Evolutionary conservation across 2,113 vertebrate genomes (phyloP).

Genomic region (Pelmatolapia mariae): DNA sequence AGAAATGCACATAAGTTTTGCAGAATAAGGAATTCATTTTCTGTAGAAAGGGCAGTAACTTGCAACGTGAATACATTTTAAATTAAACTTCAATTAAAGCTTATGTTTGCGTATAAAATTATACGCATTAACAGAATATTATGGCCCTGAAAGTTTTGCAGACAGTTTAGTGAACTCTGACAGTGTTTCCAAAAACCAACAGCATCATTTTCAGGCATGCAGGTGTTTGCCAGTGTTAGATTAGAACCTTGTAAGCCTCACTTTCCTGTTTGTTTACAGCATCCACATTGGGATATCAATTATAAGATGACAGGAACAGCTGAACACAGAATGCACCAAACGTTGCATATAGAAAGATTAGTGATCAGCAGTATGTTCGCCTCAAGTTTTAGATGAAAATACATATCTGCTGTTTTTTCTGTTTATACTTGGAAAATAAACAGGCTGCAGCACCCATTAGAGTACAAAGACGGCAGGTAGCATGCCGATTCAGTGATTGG

Average conservation of each 20-base stretch:
- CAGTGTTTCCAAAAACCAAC: background rate
- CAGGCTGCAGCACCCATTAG: slow-evolving; percentile 2
- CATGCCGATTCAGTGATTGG: slow-evolving; percentile 11
- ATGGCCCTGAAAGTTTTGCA: background rate
- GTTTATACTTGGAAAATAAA: slow-evolving; percentile 14
- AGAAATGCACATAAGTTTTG: background rate
- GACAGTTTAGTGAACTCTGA: background rate
- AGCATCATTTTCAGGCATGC: background rate
- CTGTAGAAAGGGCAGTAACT: background rate
- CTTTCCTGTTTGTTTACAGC: slow-evolving; percentile 27
- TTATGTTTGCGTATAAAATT: background rate
- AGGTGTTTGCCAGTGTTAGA: background rate
- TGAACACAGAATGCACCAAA: background rate
- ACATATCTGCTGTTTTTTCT: slow-evolving; percentile 23
- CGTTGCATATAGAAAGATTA: slow-evolving; percentile 3
- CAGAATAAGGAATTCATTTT: background rate
- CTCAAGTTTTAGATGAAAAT: slow-evolving; percentile 8
- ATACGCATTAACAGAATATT: background rate
- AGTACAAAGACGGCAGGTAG: background rate
- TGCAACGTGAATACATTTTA: background rate
- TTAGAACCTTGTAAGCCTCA: slow-evolving; percentile 10
- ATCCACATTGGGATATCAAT: slow-evolving; percentile 3
- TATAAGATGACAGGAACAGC: background rate
- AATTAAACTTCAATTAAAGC: background rate
- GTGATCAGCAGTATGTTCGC: slow-evolving; percentile 1